Percentiles rank a stretch among this genome's conserved stretches.
phyloP scores from a whole-genome alignment of 2,113 vertebrate genomes.

The Hystrix brachyura region DNA sequence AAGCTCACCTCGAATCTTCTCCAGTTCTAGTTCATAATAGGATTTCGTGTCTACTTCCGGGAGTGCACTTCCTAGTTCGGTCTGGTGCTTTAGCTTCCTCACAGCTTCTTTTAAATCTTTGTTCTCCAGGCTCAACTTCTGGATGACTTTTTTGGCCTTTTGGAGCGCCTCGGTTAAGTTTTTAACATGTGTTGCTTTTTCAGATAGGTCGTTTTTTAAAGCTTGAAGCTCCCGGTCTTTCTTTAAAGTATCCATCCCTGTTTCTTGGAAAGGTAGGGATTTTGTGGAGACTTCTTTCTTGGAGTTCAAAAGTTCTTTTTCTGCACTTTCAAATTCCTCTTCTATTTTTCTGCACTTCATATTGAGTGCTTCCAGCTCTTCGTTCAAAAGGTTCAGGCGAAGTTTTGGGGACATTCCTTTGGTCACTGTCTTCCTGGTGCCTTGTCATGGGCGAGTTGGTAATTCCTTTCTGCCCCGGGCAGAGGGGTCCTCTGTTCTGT shows the following conservation, averaged over 20 bases:
- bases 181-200: constrained; percentile 74
- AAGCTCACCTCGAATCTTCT: constrained; percentile 63
- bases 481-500: constrained; percentile 73
- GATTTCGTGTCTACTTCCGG: constrained; percentile 68
- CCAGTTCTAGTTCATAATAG: constrained; percentile 59
- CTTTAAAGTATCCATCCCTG: constrained; percentile 36
- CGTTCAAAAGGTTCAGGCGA: constrained; percentile 79
- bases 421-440: constrained; percentile 65
- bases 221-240: constrained; percentile 63
- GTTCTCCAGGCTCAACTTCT: constrained; percentile 75
- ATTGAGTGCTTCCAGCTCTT: constrained; percentile 74
- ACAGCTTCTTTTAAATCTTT: constrained; percentile 70
- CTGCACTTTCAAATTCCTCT: constrained; percentile 77
- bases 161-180: constrained; percentile 72
- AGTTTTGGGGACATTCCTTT: constrained; percentile 75
- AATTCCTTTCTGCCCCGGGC: constrained; percentile 83
- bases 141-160: constrained; percentile 76
- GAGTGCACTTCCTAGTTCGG: constrained; percentile 34
- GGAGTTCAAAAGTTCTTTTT: constrained; percentile 74
- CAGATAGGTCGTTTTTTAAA: constrained; percentile 73
- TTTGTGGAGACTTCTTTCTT: constrained; percentile 59
- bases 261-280: constrained; percentile 58
- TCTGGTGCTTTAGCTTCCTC: constrained; percentile 66
- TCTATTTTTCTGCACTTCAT: constrained; percentile 77
- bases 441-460: constrained; percentile 10